Base-by-base conservation (phyloP, 2,888 invertebrate genomes). In the Epirrita christyi region DNA sequence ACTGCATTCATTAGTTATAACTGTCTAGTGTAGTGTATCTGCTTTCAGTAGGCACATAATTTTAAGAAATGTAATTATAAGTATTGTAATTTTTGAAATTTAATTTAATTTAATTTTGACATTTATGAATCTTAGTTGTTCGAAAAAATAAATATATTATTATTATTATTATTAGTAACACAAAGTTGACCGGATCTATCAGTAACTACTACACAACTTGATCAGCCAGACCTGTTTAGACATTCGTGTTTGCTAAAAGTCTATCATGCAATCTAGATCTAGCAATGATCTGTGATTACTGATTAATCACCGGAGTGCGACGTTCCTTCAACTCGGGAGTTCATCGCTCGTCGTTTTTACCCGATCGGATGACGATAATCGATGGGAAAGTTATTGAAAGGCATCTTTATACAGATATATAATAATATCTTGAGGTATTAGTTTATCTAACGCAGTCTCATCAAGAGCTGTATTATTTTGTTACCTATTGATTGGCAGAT, bases 251-350 rank as follows among this genome's bases (percentile, higher is more conserved):
- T 34, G 15, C 34, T 46, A 38, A 21, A n/a, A 42, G 28, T 43
- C 49, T 13, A 29, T 44, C 40, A 45, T 41, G 41, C 47, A 29
- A 38, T 47, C 27, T 38, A 38, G 40, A 59, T 59, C 55, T 41
- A 55, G 47, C 62, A 51, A 48, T 63, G 62, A 59, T 62, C 67
- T 70, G 68, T 75, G 75, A 83, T 83, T 80, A 81, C 68, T 75
- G 75, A 83, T 83, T 80, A 81, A 63, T 61, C 82, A 82, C 62
- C 82, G 78, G 66, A 84, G 87, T 90, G 89, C 67, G 75, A 86
- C 89, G 92, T 89, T 85, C 88, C 77, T 89, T 90, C 88, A 90
- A 88, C 88, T 82, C 76, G 70, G 68, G 68, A 72, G 88, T 87
- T 86, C 88, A 85, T 81, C 82, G 88, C 72, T 82, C 86, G 78